Evolutionary conservation across 1,140 invertebrate species (phyloP), one percentile per base, ranked within the genome.

Genomic region (Littorina saxatilis): DNA sequence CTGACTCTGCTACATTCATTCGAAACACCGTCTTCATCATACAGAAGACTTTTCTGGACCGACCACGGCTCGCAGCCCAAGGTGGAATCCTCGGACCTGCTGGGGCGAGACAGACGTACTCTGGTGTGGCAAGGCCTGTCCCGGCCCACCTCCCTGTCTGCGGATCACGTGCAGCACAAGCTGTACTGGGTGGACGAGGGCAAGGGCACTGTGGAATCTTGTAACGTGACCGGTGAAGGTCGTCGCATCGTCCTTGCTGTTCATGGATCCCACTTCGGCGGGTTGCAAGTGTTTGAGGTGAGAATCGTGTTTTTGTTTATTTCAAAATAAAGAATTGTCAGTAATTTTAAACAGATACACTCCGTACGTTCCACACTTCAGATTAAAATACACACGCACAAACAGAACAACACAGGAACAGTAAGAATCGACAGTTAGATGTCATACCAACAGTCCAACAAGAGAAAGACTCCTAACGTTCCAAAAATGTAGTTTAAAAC

Each of bases 181-280:
- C 92, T 99, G 0, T 99, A 99, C 90, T 99, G 98, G 98, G 93
- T 99, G 43, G 98, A 99, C 92, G 98, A 97, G 7, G 95, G 97
- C 85, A 92, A 98, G 11, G 52, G n/a, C 17, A 78, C 76, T 1
- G 55, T 78, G 29, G 76, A 78, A n/a, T 61, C 76, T 3, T 78
- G 39, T 58, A 29, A 76, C 74, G 39, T 40, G 17, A 1, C 40
- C 32, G 55, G 52, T 27, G 9, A 7, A 1, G 39, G 5, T 43
- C 76, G 76, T 17, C 76, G 58, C 4, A 43, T 63, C 13, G 70
- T 52, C 27, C n/a, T 52, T 0, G 15, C 37, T 39, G 15, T 72
- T 5, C 23, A 50, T 2, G 29, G n/a, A 4, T 37, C 66, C 20
- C 11, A 39, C 1, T 11, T 73, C 20, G 27, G 40, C 5, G 70